Conservation (phyloP, 2,797 vertebrate species). For the Fundulus diaphanus region DNA sequence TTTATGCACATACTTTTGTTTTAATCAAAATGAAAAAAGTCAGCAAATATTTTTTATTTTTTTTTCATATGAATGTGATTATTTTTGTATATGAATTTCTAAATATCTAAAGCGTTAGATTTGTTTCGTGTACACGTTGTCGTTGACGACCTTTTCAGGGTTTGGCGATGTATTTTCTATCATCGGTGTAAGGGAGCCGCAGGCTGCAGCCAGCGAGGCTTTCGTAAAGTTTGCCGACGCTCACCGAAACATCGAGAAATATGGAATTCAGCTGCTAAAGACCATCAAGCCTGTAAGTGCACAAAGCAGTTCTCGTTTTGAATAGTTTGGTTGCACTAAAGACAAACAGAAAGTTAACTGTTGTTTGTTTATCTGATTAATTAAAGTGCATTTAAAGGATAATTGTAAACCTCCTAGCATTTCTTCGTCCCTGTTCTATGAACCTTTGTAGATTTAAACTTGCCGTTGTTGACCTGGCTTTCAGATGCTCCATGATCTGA, state of each 20-base stretch:
- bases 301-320: neutral
- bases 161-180: constrained; percentile 98
- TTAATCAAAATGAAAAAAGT: neutral
- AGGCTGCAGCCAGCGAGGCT: constrained; percentile 95
- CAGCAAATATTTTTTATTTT: neutral
- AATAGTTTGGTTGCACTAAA: neutral
- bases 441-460: neutral
- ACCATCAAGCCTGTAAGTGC: constrained; percentile 95
- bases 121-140: neutral
- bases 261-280: constrained; percentile 94
- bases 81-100: neutral
- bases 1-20: neutral
- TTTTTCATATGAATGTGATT: neutral
- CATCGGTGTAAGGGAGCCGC: constrained; percentile 96
- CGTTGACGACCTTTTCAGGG: constrained; percentile 73
- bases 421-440: neutral
- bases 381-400: neutral
- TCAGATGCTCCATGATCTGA: constrained; percentile 98
- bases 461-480: neutral
- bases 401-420: neutral
- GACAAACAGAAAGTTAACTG: too few relatives aligned
- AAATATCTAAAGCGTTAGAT: neutral
- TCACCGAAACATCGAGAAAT: constrained; percentile 98
- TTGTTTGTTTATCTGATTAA: too few relatives aligned
- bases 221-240: constrained; percentile 98